A percentile compares a stretch with the other conserved stretches of the same genome.
Evolutionary conservation across 2,113 vertebrate species (phyloP).

Genomic region (Chloroceryle aenea): DNA sequence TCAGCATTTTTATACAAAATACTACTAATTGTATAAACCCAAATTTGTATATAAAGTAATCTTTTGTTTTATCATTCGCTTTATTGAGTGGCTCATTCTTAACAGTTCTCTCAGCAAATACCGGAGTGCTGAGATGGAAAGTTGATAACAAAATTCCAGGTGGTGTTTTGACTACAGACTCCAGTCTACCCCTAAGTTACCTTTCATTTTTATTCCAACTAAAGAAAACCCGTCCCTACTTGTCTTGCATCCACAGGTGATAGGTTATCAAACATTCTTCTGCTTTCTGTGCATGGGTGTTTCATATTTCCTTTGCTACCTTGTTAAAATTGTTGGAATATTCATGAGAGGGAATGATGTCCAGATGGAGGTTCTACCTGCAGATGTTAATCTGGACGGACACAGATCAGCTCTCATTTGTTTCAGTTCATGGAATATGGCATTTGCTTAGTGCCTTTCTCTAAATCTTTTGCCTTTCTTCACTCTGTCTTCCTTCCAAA

Average conservation of each 20-base stretch:
- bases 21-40: neutral
- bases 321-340: constrained; percentile 84
- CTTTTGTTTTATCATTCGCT: neutral
- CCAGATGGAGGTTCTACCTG: constrained; percentile 88
- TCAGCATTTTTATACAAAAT: neutral
- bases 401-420: constrained; percentile 87
- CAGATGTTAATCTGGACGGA: constrained; percentile 90
- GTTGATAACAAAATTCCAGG: neutral
- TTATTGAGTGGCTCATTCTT: neutral
- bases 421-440: constrained; percentile 74
- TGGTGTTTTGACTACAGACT: neutral
- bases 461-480: constrained; percentile 29
- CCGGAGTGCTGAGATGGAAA: neutral
- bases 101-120: neutral
- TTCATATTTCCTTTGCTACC: constrained; percentile 64
- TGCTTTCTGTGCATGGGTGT: constrained; percentile 25
- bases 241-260: constrained; percentile 40
- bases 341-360: constrained; percentile 82
- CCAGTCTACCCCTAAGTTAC: neutral
- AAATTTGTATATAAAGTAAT: neutral
- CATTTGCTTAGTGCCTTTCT: constrained; percentile 50
- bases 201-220: neutral
- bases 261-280: neutral
- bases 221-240: constrained; percentile 27
- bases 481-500: neutral